Evolutionary conservation across 2,888 invertebrate species (phyloP), one percentile per base, ranked within the genome.

Genomic region (Apocheima hispidaria): DNA sequence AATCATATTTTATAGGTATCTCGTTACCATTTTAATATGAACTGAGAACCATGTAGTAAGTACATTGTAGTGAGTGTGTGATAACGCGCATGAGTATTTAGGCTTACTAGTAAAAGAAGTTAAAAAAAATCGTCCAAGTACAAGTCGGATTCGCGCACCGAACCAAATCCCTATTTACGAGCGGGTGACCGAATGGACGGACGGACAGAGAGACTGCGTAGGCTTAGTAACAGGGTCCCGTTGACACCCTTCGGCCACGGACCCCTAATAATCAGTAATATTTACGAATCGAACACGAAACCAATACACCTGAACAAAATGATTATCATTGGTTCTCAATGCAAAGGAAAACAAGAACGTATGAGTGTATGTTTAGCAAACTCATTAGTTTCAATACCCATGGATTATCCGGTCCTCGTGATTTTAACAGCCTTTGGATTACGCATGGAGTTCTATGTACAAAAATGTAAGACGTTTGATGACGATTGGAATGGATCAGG

Each of bases 401-500:
- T 18, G 30, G 30, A 49, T 51, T 51, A 51, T n/a, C 40, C 28
- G 40, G 4, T 30, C 5, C 28, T 51, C 40, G 51, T 51, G 51
- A 51, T 51, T 51, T 50, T 51, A 20, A 51, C n/a, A 40, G 7
- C 26, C 38, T 51, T 50, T 30, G 30, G 23, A 50, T 50, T 38
- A 50, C 50, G 36, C 2, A 23, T 49, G 23, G 23, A 38, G 10
- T 4, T 10, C 21, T 36, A 12, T 35, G 6, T 12, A 23, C 20
- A 36, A 48, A 43, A 7, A 26, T 10, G 12, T n/a, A n/a, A 40
- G 21, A 21, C 18, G 18, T 20, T 21, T 21, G 21, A 7, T 40
- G 40, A 40, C 20, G 20, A 12, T 40, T 21, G 0, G 16, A 18
- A 4, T 36, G 18, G 7, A 36, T 16, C 7, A 36, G 7, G n/a